These are phyloP conservation scores for Tenthredo amoena DNA, from an alignment of 2,888 invertebrate genomes.

Conservation along the genomic window DNA sequence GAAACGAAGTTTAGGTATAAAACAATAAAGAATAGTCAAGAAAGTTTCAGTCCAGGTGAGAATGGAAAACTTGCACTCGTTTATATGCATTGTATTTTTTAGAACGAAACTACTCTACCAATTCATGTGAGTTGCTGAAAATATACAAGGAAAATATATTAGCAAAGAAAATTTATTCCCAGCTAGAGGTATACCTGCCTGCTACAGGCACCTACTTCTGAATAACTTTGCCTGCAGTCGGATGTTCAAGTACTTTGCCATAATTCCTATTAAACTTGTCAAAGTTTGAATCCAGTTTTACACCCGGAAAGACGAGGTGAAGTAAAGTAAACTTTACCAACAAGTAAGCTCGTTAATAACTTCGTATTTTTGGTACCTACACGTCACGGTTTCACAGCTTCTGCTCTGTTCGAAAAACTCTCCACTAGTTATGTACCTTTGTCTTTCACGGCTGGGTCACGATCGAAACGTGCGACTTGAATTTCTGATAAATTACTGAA, in stretches of 20 bases:
- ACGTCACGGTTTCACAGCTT: background rate
- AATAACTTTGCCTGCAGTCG: background rate
- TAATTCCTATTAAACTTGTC: slow-evolving; percentile 10
- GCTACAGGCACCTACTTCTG: background rate
- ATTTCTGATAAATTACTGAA: slow-evolving; percentile 1
- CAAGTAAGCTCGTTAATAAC: slow-evolving; percentile 31
- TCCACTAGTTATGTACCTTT: background rate
- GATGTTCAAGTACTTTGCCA: slow-evolving; percentile 17
- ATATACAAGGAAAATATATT: background rate
- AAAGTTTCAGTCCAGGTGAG: background rate
- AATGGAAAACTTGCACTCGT: slow-evolving; percentile 39
- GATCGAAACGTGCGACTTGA: background rate
- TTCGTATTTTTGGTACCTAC: background rate
- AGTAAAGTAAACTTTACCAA: slow-evolving; percentile 21
- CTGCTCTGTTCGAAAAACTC: background rate
- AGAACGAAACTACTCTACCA: background rate
- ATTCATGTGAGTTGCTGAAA: background rate
- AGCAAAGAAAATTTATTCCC: background rate
- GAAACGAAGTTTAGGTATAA: background rate
- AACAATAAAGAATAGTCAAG: background rate
- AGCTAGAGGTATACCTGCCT: background rate
- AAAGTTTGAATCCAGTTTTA: slow-evolving; percentile 35
- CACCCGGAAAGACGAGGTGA: background rate
- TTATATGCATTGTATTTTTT: slow-evolving; percentile 38
- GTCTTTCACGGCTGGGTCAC: background rate